phyloP scores from a whole-genome alignment of 2,797 vertebrate species.

The Pantherophis alleghaniensis region DNA sequence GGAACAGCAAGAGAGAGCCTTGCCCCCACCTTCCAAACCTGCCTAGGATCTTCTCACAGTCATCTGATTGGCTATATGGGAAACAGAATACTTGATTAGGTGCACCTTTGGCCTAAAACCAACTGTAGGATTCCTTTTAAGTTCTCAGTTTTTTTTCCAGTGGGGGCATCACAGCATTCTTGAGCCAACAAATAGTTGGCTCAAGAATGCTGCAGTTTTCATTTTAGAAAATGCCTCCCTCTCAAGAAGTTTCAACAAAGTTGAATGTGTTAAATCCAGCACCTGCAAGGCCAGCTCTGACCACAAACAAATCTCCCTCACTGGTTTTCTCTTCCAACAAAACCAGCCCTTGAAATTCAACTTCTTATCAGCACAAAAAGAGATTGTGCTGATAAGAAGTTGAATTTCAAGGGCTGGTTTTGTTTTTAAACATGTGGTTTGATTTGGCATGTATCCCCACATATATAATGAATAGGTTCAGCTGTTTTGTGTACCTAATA shows the following conservation, averaged over 20 bases:
- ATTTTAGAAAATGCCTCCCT: background rate
- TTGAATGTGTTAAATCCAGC: background rate
- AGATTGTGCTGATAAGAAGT: background rate
- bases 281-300: background rate
- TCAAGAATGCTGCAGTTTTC: background rate
- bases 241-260: background rate
- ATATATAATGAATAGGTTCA: background rate
- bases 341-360: too few relatives aligned
- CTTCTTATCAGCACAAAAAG: background rate
- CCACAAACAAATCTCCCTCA: background rate
- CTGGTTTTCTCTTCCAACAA: background rate
- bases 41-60: too few relatives aligned
- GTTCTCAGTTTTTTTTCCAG: background rate
- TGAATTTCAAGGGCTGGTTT: background rate
- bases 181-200: background rate
- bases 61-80: background rate
- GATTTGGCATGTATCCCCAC: background rate
- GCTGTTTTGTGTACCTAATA: background rate
- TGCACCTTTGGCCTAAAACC: background rate
- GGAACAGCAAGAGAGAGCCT: background rate
- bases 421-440: background rate
- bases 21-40: background rate
- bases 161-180: background rate
- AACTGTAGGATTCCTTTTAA: background rate
- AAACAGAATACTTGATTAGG: background rate